phyloP scores from a whole-genome alignment of 2,797 vertebrate species.

The Gorsachius magnificus region DNA sequence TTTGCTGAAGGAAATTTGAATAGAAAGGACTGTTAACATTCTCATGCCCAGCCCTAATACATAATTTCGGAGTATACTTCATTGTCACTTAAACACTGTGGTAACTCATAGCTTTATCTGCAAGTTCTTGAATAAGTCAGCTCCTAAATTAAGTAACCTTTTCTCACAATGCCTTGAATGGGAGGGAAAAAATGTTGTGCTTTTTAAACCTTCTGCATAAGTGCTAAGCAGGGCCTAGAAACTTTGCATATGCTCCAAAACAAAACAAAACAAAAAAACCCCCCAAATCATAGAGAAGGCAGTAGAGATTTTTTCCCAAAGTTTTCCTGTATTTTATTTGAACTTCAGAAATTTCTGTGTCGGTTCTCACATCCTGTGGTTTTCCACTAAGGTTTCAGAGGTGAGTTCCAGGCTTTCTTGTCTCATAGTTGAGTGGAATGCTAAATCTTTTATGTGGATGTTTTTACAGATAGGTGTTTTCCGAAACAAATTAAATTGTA shows the following conservation, averaged over 20 bases:
- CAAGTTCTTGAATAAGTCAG: not conserved
- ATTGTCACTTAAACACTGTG: not conserved
- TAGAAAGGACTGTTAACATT: not conserved
- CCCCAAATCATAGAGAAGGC: not conserved
- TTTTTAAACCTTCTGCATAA: not conserved
- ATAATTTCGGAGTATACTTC: not conserved
- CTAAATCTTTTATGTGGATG: not conserved
- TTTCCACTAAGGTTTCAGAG: not conserved
- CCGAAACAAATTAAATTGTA: not conserved
- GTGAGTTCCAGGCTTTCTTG: not conserved
- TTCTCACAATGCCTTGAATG: not conserved
- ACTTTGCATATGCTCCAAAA: not conserved
- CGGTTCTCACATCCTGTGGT: not conserved
- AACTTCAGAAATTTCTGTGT: not conserved
- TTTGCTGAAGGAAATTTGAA: not conserved
- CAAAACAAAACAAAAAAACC: not conserved
- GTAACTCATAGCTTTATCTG: not conserved
- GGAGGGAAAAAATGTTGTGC: not conserved
- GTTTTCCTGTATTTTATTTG: not conserved
- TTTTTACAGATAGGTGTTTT: slow-evolving; percentile 6
- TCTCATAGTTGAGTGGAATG: not conserved
- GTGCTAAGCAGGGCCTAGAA: not conserved
- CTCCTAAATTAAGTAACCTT: not conserved
- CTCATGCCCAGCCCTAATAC: not conserved
- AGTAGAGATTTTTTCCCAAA: not conserved